Base-by-base conservation (phyloP, 2,113 vertebrate species). In the Chloroceryle aenea region DNA sequence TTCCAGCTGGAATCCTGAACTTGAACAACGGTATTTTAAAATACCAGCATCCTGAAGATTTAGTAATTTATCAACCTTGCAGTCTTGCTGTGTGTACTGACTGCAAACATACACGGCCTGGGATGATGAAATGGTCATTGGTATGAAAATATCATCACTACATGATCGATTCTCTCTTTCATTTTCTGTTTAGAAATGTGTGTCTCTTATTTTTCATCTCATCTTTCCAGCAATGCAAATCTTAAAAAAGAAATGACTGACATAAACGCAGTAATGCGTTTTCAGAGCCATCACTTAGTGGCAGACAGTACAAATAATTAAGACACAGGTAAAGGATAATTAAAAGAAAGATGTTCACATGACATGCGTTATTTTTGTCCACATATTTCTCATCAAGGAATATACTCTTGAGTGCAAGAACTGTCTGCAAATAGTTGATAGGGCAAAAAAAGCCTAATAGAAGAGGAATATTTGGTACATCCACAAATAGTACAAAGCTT, bases 171-270 rank as follows among this genome's bases (percentile, higher is more conserved):
- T 91, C n/a, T 73, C 7, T 32, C 14, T 69, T 34, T 19, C 27
- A 53, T n/a, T 59, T 80, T 36, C 59, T 59, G 23, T 82, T 78
- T 87, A 43, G 73, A 90, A 89, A 81, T 62, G 30, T 2, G 40
- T 73, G 10, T 68, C 32, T 81, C 55, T 43, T 67, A 22, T 59
- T 91, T 89, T 91, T 87, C 84, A 58, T 42, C 53, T 48, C 4
- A 4, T 62, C 62, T 79, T 93, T 81, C 61, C 82, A 40, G 67
- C 43, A 82, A 66, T 64, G 61, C 8, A 45, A 62, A 64, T 79
- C 45, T 87, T 89, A 93, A 82, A 82, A 69, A 89, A n/a, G 71
- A 87, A 73, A 79, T 69, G n/a, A 76, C 59, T 89, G 73, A 69
- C 69, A 81, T 79, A 91, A 94, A 45, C 69, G 55, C 52, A 76